Evolutionary conservation across 2,113 vertebrate genomes (phyloP).

Genomic region (Anthoscopus minutus): DNA sequence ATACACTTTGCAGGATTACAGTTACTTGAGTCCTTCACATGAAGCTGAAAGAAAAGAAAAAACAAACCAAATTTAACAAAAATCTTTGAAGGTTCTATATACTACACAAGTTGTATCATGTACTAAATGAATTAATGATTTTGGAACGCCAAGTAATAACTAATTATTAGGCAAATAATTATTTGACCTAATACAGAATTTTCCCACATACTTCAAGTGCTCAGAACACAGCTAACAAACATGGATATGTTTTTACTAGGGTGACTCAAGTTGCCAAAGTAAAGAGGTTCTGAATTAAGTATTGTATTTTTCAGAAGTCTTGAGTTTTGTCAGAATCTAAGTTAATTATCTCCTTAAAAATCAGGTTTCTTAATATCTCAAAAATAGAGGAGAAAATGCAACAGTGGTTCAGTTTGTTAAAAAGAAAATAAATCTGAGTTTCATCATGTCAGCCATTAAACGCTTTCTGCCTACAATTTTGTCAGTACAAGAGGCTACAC

Average conservation of each 20-base stretch:
- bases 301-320: neutral
- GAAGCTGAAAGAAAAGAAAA: slow-evolving; percentile 13
- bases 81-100: neutral
- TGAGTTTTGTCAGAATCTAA: neutral
- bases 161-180: neutral
- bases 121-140: neutral
- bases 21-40: neutral
- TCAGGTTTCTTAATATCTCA: neutral
- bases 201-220: neutral
- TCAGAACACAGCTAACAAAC: neutral
- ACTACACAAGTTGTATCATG: neutral
- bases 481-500: neutral
- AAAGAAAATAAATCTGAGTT: neutral
- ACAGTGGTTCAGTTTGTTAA: neutral
- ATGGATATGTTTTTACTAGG: neutral
- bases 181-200: neutral
- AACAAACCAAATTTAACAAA: neutral
- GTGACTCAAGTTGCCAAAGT: neutral
- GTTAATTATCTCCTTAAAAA: neutral
- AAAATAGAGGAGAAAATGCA: neutral
- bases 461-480: neutral
- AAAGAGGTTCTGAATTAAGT: neutral
- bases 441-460: neutral
- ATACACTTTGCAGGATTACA: neutral
- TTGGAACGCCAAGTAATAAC: neutral